A percentile compares a stretch with the other conserved stretches of the same genome.
phyloP scores from a whole-genome alignment of 2,888 invertebrate genomes.

The Lasioglossum oenotherae region DNA sequence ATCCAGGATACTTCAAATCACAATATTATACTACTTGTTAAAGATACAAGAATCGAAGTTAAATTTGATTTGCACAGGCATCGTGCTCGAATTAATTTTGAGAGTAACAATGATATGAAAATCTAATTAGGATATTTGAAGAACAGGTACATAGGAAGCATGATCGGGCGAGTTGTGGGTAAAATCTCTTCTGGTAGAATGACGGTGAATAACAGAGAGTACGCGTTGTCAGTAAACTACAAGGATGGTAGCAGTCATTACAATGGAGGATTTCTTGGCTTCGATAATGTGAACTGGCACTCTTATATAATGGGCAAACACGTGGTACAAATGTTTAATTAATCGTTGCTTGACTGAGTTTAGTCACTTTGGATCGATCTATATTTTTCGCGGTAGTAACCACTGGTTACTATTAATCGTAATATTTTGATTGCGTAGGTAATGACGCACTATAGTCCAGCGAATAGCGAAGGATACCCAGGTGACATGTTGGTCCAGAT shows the following conservation, averaged over 20 bases:
- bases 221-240: constrained; percentile 76
- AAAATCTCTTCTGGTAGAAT: constrained; percentile 84
- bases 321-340: constrained; percentile 67
- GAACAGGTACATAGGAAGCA: constrained; percentile 86
- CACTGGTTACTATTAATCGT: neutral
- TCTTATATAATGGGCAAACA: constrained; percentile 71
- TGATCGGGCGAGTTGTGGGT: constrained; percentile 86
- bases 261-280: constrained; percentile 80
- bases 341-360: neutral
- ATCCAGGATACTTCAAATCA: neutral
- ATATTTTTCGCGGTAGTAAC: neutral
- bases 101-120: constrained; percentile 16
- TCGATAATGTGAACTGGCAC: constrained; percentile 85
- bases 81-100: neutral
- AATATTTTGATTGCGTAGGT: constrained; percentile 68
- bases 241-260: constrained; percentile 26
- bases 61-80: neutral
- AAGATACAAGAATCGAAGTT: neutral
- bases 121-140: constrained; percentile 81
- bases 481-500: constrained; percentile 85
- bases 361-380: neutral
- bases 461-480: constrained; percentile 86
- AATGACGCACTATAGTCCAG: constrained; percentile 85
- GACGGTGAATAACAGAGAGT: constrained; percentile 82
- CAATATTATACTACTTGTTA: neutral